Percentiles rank a stretch among this genome's conserved stretches.
Conservation (phyloP, 2,113 vertebrate species). For the Aptenodytes forsteri region DNA sequence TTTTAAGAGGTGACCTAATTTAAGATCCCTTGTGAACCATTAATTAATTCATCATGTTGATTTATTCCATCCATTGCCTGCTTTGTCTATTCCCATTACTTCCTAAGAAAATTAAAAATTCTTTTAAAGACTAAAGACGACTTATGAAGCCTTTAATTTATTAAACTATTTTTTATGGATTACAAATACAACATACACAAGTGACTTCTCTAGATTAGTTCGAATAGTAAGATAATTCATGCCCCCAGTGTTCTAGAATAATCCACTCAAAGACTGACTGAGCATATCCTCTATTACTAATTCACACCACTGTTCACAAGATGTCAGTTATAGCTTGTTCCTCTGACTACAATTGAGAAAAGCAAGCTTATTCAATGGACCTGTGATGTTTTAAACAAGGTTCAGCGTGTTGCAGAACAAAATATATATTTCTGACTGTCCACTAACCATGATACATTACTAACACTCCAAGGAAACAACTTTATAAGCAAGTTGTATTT, state of each 20-base stretch:
- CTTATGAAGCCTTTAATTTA: constrained; percentile 46
- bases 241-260: neutral
- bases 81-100: constrained; percentile 64
- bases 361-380: neutral
- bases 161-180: constrained; percentile 52
- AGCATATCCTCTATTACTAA: neutral
- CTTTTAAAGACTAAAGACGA: constrained; percentile 44
- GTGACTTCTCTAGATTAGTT: neutral
- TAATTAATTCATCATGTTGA: constrained; percentile 72
- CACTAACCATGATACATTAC: neutral
- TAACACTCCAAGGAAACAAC: neutral
- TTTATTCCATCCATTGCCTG: constrained; percentile 55
- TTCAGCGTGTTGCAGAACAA: neutral
- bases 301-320: neutral
- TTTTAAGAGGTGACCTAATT: constrained; percentile 66
- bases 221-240: neutral
- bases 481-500: neutral
- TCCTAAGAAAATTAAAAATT: constrained; percentile 62
- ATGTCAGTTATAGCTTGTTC: neutral
- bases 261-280: neutral
- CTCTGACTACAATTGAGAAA: neutral
- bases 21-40: constrained; percentile 36
- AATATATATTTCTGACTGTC: neutral
- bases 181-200: constrained; percentile 24
- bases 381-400: neutral